Evolutionary conservation across 2,797 vertebrate species (phyloP).

Genomic region (Sebastolobus alascanus): DNA sequence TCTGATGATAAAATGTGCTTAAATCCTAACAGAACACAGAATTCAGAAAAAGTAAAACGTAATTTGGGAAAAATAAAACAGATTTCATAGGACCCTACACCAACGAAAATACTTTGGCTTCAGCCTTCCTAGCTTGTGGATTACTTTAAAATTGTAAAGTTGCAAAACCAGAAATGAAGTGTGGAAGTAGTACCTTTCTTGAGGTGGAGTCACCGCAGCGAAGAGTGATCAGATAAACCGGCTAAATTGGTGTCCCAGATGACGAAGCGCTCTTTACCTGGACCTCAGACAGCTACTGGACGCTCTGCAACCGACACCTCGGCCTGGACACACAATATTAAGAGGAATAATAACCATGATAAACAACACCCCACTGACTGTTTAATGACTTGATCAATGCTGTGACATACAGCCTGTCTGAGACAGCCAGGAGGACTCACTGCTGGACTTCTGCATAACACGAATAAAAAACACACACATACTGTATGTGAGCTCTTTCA

Average conservation of each 20-base stretch:
- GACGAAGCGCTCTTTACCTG: conserved; percentile 9
- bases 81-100: too few species aligned
- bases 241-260: conserved; percentile 9
- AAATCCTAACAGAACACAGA: too few species aligned
- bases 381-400: conserved; percentile 71
- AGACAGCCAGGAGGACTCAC: conserved; percentile 23
- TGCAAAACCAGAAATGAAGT: conserved; percentile 14
- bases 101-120: too few species aligned
- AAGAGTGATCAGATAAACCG: conserved; percentile 28
- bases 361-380: conserved; percentile 41
- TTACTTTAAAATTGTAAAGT: not conserved
- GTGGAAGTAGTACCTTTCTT: not conserved
- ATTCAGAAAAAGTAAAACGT: too few species aligned
- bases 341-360: conserved; percentile 45
- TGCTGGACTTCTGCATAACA: conserved; percentile 13
- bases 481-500: conserved; percentile 2
- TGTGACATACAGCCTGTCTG: conserved; percentile 54
- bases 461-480: not conserved
- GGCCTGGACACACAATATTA: conserved; percentile 26
- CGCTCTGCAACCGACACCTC: not conserved
- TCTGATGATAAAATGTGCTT: too few species aligned
- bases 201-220: conserved; percentile 9
- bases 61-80: too few species aligned
- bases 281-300: conserved; percentile 5
- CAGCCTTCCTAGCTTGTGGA: not conserved